Percentiles rank a stretch among this genome's conserved stretches.
Evolutionary conservation across 2,797 vertebrate genomes (phyloP).

Genomic region (Acanthiza pusilla): DNA sequence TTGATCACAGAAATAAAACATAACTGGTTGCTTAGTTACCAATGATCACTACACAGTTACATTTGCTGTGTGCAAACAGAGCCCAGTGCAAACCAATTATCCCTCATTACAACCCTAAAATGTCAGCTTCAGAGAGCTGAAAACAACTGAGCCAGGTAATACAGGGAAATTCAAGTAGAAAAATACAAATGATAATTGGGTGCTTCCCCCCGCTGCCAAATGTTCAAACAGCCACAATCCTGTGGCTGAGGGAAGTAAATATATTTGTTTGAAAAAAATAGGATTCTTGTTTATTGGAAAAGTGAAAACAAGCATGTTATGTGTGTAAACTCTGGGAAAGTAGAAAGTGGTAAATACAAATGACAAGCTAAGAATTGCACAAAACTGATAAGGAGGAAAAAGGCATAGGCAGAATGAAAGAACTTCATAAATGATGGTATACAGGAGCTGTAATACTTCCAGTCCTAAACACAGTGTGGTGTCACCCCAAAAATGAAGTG

Average conservation of each 20-base stretch:
- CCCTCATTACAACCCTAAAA: neutral
- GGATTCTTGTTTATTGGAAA: neutral
- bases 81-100: slow-evolving; percentile 39
- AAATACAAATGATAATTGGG: neutral
- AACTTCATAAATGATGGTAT: neutral
- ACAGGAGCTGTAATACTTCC: neutral
- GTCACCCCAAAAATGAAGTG: neutral
- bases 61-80: slow-evolving; percentile 46
- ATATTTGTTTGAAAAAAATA: neutral
- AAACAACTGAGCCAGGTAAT: neutral
- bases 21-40: slow-evolving; percentile 61
- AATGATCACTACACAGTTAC: neutral
- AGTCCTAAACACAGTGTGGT: neutral
- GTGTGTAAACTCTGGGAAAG: neutral
- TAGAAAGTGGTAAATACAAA: neutral
- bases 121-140: neutral
- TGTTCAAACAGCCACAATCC: neutral
- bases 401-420: neutral
- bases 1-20: slow-evolving; percentile 50
- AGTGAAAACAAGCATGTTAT: neutral
- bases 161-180: neutral
- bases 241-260: neutral
- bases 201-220: neutral
- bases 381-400: neutral
- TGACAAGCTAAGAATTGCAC: neutral